Base-by-base conservation (phyloP, 2,113 vertebrate genomes). In the Labeo rohita region DNA sequence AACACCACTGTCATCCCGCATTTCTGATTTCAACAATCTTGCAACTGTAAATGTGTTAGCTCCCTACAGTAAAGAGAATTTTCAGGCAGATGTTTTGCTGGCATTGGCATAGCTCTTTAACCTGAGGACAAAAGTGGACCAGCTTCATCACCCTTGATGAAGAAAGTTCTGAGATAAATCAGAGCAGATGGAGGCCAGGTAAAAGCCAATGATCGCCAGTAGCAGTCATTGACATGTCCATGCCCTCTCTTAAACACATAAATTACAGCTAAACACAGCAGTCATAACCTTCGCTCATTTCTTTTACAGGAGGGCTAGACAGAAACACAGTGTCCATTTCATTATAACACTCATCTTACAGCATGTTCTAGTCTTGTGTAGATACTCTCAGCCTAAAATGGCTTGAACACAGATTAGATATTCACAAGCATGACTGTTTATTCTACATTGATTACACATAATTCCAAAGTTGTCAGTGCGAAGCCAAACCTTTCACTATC, bases 171-270 rank as follows among this genome's bases (percentile, higher is more conserved):
- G 16, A 65, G 73, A 88, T 89, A 84, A 89, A 89, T 88, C 77
- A 89, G 76, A 70, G 8, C 28, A 83, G 87, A 87, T 89, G 70
- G 86, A 88, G 79, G 85, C 59, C 28, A 80, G 59, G 72, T 83
- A 81, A 87, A 90, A 88, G 87, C 84, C 81, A 89, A 79, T n/a
- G 59, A 82, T 49, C 47, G 87, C 85, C 88, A 83, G 85, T 70
- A 89, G 88, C 81, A 34, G 4, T 74, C 84, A 66, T 36, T 90
- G 84, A 87, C 82, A 87, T 28, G 50, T 81, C 52, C 70, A 6
- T 74, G 66, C 68, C 85, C 56, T 56, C 43, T 9, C 10, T 61
- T 23, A 72, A 63, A 81, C 52, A 65, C 50, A 76, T 84, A 78
- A 86, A 77, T 78, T 56, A 86, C 61, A 75, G 21, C 66, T 84